Evolutionary conservation across 2,888 invertebrate species (phyloP), one percentile per base, ranked within the genome.

Genomic region (Scrobipalpa atriplicella): DNA sequence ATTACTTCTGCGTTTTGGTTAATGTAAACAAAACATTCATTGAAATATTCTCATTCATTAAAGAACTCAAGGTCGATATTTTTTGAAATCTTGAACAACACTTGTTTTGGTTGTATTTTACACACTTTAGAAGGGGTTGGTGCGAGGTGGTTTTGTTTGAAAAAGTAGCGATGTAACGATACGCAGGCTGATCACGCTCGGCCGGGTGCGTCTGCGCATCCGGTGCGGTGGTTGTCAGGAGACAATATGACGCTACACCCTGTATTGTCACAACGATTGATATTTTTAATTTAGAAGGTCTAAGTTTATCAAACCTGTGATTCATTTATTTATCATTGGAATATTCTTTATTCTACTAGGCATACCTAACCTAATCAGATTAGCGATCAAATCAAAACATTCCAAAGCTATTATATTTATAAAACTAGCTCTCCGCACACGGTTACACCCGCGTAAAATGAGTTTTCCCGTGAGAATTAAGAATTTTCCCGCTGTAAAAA

Each of bases 141-240:
- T 41, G 38, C 16, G n/a, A 11, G 13, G 39, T 13, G 54, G n/a
- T 13, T 43, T 69, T 75, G 75, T 78, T 77, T 77, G 73, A 79
- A 81, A 83, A 81, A 81, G 77, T 76, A 78, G 75, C 78, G 75
- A 36, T 56, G 41, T 43, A 78, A 75, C 68, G 67, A 67, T 67
- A 68, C 68, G 73, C 65, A 76, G 77, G 75, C 74, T 73, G 74
- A 74, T 75, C 82, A 82, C 82, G 87, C 81, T 83, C 81, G 78
- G 79, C 68, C 82, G 85, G 74, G 75, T 73, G 79, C 70, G 78
- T 78, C 74, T 70, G 74, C 78, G 78, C 81, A 85, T 87, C 87
- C 88, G 87, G 85, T 74, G 58, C 76, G 73, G 72, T 73, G 71
- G 56, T n/a, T 2, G 13, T 11, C 43, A 13, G 62, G 41, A 18